Evolutionary conservation across 2,888 invertebrate genomes (phyloP).

Genomic region (Amphipyra tragopoginis): DNA sequence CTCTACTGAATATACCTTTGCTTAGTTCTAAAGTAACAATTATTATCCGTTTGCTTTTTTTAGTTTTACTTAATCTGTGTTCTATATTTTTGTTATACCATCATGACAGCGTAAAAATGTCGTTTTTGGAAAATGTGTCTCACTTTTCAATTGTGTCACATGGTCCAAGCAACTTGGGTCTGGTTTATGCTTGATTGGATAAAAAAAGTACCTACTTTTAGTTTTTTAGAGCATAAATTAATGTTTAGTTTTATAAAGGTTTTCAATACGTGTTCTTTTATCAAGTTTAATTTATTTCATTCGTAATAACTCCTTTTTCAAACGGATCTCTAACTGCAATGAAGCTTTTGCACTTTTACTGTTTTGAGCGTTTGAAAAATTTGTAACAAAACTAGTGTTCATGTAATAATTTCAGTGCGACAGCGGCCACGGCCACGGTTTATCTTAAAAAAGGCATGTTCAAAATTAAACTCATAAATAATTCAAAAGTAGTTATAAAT

Average conservation of each 20-base stretch:
- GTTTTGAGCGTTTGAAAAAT: too few relatives aligned
- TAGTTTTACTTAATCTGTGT: constrained; percentile 15
- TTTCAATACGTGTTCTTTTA: too few relatives aligned
- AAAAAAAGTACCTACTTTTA: constrained; percentile 16
- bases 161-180: constrained; percentile 31
- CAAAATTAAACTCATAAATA: constrained; percentile 35
- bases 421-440: not conserved
- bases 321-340: too few relatives aligned
- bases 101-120: constrained; percentile 21
- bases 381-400: too few relatives aligned
- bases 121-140: constrained; percentile 21
- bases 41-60: constrained; percentile 8
- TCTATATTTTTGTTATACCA: constrained; percentile 16
- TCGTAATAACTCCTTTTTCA: too few relatives aligned
- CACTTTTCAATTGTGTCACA: constrained; percentile 39
- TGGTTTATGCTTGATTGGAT: constrained; percentile 36
- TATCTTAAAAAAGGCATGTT: constrained; percentile 14
- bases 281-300: too few relatives aligned
- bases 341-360: too few relatives aligned
- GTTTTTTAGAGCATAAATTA: constrained; percentile 3
- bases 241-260: constrained; percentile 17
- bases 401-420: too few relatives aligned
- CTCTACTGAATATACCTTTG: constrained; percentile 34
- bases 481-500: constrained; percentile 34
- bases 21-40: constrained; percentile 27